Evolutionary conservation across 1,140 invertebrate species (phyloP).

Genomic region (Odontomachus brunneus): DNA sequence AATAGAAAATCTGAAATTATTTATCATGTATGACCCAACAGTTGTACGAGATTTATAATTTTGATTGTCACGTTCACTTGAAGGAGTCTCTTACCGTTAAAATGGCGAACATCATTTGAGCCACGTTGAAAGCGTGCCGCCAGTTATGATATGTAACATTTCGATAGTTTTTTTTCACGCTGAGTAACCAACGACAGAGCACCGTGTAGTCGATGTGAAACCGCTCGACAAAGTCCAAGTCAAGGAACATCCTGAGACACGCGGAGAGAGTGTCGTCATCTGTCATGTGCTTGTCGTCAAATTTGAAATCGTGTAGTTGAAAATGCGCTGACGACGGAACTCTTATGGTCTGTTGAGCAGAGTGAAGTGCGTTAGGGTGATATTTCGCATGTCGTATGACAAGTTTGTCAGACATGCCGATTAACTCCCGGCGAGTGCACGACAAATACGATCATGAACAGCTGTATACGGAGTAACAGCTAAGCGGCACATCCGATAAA

Average conservation of each 20-base stretch:
- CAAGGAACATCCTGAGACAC: conserved; percentile 95
- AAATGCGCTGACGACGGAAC: conserved; percentile 94
- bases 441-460: too few relatives aligned
- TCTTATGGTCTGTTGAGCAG: conserved; percentile 86
- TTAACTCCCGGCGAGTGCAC: too few relatives aligned
- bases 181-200: conserved; percentile 95
- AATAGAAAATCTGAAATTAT: too few relatives aligned
- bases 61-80: neutral
- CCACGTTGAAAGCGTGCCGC: conserved; percentile 98
- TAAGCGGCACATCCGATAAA: too few relatives aligned
- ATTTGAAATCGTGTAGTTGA: conserved; percentile 93
- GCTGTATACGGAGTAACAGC: too few relatives aligned
- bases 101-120: conserved; percentile 98
- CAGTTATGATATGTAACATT: conserved; percentile 99
- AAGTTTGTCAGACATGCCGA: too few relatives aligned
- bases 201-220: conserved; percentile 97
- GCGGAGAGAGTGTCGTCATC: conserved; percentile 95
- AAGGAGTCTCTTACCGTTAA: conserved; percentile 88
- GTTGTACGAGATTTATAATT: too few relatives aligned
- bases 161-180: conserved; percentile 98
- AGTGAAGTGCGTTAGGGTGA: too few relatives aligned
- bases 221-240: conserved; percentile 94
- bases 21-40: too few relatives aligned
- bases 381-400: too few relatives aligned
- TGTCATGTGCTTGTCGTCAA: conserved; percentile 94